Evolutionary conservation across 2,113 vertebrate species (phyloP).

Genomic region (Sakesphorus luctuosus): DNA sequence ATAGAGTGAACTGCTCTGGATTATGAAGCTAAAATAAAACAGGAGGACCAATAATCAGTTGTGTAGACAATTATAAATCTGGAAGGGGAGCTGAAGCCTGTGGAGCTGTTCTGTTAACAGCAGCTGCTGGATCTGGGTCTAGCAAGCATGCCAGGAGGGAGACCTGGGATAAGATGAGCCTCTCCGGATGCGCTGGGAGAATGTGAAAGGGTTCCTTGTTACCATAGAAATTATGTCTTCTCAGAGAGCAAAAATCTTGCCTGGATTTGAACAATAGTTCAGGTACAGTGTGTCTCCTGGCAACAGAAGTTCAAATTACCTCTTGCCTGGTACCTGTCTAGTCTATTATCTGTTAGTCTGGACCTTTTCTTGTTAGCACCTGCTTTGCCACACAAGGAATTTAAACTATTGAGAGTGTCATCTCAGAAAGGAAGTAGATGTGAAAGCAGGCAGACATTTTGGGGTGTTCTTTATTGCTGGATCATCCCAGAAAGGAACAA

Average conservation of each 20-base stretch:
- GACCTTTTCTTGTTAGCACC: background rate
- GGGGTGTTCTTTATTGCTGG: background rate
- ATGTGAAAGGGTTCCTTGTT: background rate
- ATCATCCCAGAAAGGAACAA: background rate
- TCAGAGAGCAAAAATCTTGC: background rate
- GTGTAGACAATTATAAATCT: background rate
- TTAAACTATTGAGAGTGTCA: background rate
- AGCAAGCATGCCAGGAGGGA: background rate
- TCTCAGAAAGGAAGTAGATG: background rate
- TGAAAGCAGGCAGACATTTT: background rate
- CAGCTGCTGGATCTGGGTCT: background rate
- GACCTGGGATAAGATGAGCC: background rate
- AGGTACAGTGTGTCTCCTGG: background rate
- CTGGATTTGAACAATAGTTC: background rate
- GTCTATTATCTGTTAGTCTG: background rate
- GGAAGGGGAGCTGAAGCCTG: background rate
- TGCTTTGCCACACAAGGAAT: background rate
- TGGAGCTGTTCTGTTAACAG: background rate
- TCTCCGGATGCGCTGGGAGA: background rate
- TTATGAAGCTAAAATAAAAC: background rate
- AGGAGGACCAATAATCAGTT: background rate
- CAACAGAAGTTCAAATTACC: background rate
- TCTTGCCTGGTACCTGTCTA: background rate
- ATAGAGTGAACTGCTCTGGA: background rate
- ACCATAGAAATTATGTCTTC: background rate